phyloP scores from a whole-genome alignment of 2,888 invertebrate genomes.

The Rhodophaea formosa region DNA sequence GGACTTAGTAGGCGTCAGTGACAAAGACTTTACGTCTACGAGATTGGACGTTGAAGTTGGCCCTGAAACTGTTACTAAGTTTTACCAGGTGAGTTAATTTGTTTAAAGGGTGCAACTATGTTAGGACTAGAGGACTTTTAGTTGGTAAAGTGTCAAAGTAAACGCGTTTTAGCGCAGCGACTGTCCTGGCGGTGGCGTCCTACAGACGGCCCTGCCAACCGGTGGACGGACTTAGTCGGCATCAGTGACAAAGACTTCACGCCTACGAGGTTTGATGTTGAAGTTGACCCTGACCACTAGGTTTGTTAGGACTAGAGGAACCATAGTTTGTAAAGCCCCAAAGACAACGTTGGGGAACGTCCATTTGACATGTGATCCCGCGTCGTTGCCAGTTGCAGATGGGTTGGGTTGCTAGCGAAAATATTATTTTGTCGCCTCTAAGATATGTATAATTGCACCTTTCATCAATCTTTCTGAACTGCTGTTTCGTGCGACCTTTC shows the following conservation, averaged over 20 bases:
- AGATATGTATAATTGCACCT: too few species aligned
- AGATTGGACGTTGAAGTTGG: conserved; percentile 73
- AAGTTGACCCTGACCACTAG: conserved; percentile 70
- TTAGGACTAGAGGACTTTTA: too few species aligned
- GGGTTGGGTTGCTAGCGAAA: too few species aligned
- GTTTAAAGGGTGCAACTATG: background rate
- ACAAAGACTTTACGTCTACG: conserved; percentile 49
- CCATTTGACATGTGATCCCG: too few species aligned
- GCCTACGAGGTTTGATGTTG: conserved; percentile 68
- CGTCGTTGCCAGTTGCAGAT: too few species aligned
- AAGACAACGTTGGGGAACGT: too few species aligned
- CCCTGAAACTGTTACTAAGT: conserved; percentile 68
- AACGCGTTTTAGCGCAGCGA: conserved; percentile 88
- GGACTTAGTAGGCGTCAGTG: conserved; percentile 47
- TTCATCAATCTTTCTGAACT: too few species aligned
- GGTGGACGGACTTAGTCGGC: conserved; percentile 53
- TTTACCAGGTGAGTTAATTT: conserved; percentile 48
- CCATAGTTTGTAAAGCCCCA: too few species aligned
- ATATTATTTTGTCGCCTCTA: too few species aligned
- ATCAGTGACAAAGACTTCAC: conserved; percentile 45
- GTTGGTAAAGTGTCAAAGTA: conserved; percentile 70
- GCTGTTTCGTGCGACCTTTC: too few species aligned
- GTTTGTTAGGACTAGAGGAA: too few species aligned
- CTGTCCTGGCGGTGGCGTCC: conserved; percentile 90
- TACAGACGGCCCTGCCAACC: conserved; percentile 44